These are phyloP conservation scores for Nasonovia ribisnigri DNA, from an alignment of 2,888 invertebrate genomes.

Conservation along the genomic window DNA sequence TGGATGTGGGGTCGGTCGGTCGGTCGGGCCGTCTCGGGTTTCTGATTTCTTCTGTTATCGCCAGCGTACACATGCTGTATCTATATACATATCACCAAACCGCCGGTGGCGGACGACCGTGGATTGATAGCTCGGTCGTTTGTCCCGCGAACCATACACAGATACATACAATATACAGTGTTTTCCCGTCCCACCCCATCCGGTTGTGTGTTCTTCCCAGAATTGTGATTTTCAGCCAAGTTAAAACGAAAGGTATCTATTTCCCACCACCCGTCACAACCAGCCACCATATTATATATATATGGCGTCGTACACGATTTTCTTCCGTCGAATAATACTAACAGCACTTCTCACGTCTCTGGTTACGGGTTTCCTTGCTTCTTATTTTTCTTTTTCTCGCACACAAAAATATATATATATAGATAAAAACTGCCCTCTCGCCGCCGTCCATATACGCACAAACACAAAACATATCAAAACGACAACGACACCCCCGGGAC, in stretches of 20 bases:
- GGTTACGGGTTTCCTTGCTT: neutral
- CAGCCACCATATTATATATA: neutral
- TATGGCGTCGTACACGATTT: slow-evolving; percentile 11
- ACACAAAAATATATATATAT: neutral
- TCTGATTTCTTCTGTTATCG: slow-evolving; percentile 1
- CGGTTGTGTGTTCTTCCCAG: neutral
- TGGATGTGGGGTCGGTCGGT: neutral
- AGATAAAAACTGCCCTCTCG: neutral
- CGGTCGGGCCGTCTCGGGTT: slow-evolving; percentile 22
- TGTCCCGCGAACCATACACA: neutral
- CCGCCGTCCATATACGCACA: neutral
- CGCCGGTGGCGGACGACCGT: neutral
- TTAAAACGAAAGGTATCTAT: slow-evolving; percentile 49
- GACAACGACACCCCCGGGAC: slow-evolving; percentile 56
- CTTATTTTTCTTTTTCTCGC: neutral
- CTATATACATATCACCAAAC: neutral
- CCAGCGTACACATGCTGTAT: neutral
- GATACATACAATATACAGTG: neutral
- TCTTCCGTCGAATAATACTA: slow-evolving; percentile 23
- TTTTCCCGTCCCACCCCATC: neutral
- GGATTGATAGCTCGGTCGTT: slow-evolving; percentile 57
- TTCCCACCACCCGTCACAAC: neutral
- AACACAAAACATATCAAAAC: neutral
- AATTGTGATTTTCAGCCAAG: neutral
- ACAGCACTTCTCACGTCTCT: neutral